These are phyloP conservation scores for Ameiurus melas DNA, from an alignment of 2,113 vertebrate species.

Conservation along the genomic window DNA sequence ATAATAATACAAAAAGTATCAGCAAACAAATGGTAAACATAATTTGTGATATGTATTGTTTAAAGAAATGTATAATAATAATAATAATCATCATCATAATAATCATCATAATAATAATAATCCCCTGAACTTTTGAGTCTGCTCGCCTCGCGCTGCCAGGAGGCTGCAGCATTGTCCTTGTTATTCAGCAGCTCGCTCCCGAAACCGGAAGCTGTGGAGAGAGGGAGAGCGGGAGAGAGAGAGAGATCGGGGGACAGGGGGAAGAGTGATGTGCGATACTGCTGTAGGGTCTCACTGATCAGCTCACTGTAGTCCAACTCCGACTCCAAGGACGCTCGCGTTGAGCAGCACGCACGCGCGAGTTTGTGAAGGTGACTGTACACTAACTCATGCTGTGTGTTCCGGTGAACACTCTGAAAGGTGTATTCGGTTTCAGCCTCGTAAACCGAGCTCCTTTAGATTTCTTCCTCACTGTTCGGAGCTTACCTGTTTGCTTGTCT, in stretches of 20 bases:
- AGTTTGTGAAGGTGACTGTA: background rate
- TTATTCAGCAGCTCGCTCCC: conserved; percentile 35
- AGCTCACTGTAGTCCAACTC: background rate
- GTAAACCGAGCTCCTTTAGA: background rate
- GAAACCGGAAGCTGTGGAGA: conserved; percentile 33
- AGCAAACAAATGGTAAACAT: background rate
- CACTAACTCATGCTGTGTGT: background rate
- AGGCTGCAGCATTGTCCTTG: conserved; percentile 65
- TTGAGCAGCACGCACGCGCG: background rate
- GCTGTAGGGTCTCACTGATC: background rate
- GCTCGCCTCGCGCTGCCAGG: conserved; percentile 55
- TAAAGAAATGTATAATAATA: too few relatives aligned
- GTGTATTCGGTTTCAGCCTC: background rate
- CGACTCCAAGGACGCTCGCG: background rate
- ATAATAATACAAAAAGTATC: too few relatives aligned
- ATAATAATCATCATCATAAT: too few relatives aligned
- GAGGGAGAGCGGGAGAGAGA: conserved; percentile 33
- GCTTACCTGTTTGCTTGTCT: background rate
- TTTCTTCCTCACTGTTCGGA: background rate
- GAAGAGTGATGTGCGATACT: background rate
- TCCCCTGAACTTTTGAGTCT: background rate
- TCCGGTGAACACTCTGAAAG: background rate
- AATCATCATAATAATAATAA: too few relatives aligned
- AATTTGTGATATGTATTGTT: background rate
- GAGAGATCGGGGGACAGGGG: conserved; percentile 33